Evolutionary conservation across 2,113 vertebrate species (phyloP).

Genomic region (Callorhinus ursinus): DNA sequence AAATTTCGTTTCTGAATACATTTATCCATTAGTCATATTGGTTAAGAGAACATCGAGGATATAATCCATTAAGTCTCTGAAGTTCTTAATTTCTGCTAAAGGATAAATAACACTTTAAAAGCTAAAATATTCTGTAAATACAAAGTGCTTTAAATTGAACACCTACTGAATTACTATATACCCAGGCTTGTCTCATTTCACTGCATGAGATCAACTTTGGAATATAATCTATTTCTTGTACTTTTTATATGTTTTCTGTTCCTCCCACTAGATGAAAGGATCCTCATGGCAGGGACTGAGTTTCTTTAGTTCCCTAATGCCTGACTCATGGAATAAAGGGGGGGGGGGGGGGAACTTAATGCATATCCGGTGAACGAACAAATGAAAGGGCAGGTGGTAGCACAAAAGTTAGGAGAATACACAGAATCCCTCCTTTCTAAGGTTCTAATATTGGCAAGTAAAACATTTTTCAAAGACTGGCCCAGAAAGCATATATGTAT

Average conservation of each 20-base stretch:
- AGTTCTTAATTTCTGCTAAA: constrained; percentile 23
- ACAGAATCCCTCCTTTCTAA: neutral
- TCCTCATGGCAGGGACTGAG: neutral
- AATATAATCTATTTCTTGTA: constrained; percentile 24
- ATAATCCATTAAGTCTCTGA: neutral
- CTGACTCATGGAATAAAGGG: neutral
- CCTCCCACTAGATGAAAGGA: neutral
- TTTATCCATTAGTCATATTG: neutral
- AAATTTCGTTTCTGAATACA: constrained; percentile 22
- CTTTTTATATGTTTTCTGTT: constrained; percentile 13
- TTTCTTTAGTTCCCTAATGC: neutral
- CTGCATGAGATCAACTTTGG: neutral
- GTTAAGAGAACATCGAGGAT: constrained; percentile 36
- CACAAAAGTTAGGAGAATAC: neutral
- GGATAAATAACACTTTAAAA: neutral
- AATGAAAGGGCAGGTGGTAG: neutral
- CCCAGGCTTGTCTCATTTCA: neutral
- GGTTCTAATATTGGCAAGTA: neutral
- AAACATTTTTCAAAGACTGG: neutral
- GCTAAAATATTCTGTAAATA: neutral
- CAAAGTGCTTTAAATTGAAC: neutral
- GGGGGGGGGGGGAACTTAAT: neutral
- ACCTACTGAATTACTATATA: neutral
- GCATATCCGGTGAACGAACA: neutral
- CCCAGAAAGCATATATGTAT: neutral